Conservation (phyloP, 2,113 vertebrate species). For the Porphyrio hochstetteri region DNA sequence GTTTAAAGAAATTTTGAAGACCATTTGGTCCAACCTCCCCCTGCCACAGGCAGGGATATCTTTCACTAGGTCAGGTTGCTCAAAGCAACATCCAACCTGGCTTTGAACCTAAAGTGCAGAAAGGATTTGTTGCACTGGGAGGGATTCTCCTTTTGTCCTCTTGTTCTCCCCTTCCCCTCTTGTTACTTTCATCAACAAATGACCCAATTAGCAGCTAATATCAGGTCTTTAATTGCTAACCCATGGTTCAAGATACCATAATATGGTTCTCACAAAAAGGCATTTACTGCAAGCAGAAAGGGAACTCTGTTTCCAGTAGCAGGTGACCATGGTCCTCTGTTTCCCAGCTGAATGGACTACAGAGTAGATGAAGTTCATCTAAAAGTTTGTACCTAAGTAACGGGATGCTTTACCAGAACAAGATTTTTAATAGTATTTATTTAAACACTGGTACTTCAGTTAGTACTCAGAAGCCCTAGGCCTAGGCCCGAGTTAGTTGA, state of each 20-base stretch:
- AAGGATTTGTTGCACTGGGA: not conserved
- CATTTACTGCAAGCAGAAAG: not conserved
- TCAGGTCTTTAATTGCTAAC: not conserved
- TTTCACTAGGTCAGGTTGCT: not conserved
- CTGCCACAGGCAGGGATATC: rapidly evolving
- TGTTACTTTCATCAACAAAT: not conserved
- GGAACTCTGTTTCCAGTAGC: not conserved
- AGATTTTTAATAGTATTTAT: not conserved
- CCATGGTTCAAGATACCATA: not conserved
- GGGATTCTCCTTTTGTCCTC: not conserved
- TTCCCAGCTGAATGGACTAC: not conserved
- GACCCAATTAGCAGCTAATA: not conserved
- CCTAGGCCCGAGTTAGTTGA: not conserved
- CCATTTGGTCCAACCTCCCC: no score
- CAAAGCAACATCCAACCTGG: rapidly evolving
- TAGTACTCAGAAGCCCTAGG: not conserved
- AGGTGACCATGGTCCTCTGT: not conserved
- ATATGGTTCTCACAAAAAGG: not conserved
- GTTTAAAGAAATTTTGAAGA: not conserved
- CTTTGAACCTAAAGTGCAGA: not conserved
- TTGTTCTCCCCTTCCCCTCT: not conserved
- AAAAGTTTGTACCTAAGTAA: not conserved
- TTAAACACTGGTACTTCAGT: not conserved
- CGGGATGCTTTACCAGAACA: not conserved
- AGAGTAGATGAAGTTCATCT: not conserved